Percentiles rank a stretch among this genome's conserved stretches.
Conservation (phyloP, 1,140 invertebrate species). For the Oscheius sp. region DNA sequence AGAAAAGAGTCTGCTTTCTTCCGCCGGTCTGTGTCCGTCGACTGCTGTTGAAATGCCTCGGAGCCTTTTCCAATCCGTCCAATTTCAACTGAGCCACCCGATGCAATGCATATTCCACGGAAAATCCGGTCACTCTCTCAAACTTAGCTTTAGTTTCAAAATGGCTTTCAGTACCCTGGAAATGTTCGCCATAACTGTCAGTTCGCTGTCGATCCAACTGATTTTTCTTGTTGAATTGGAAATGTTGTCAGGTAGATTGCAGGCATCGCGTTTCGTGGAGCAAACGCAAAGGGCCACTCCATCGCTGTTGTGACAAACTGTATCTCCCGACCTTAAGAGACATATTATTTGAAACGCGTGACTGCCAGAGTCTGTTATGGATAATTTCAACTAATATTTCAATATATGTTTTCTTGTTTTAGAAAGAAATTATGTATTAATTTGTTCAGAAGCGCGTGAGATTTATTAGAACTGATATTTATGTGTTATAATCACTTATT, state of each 20-base stretch:
- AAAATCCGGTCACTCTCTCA: background rate
- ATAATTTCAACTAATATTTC: background rate
- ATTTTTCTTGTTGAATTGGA: background rate
- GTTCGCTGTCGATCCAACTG: background rate
- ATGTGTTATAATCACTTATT: no score
- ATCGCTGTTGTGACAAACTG: background rate
- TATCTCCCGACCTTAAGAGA: background rate
- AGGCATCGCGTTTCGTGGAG: background rate
- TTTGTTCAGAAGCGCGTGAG: no score
- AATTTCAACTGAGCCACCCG: background rate
- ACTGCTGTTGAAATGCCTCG: background rate
- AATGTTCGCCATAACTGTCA: background rate
- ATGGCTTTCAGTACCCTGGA: background rate
- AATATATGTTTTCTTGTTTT: background rate
- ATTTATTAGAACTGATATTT: no score
- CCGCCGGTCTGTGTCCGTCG: no score
- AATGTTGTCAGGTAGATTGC: background rate
- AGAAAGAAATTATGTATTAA: background rate
- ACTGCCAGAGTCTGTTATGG: background rate
- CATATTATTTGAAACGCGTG: no score
- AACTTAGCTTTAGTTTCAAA: background rate
- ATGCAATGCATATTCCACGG: background rate
- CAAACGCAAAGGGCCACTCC: background rate
- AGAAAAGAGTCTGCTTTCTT: no score
- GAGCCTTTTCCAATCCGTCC: background rate